Conservation (phyloP, 2,888 invertebrate species). For the Oscheius sp. region DNA sequence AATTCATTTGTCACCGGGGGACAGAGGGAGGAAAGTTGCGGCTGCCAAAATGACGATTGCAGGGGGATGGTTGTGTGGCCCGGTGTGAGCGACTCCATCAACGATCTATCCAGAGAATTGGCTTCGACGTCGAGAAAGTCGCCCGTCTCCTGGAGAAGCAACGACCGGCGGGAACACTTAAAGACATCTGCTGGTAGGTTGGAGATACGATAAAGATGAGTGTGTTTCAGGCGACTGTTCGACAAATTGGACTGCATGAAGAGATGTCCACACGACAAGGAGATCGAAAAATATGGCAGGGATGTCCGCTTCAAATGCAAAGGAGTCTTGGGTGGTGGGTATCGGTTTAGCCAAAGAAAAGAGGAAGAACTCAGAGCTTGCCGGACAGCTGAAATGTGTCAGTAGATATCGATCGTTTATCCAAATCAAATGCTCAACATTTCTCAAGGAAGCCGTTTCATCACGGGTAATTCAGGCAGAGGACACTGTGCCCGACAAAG, state of each 20-base stretch:
- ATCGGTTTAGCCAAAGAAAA: too few species aligned
- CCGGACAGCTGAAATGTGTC: slow-evolving; percentile 54
- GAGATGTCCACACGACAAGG: slow-evolving; percentile 44
- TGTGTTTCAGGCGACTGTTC: slow-evolving; percentile 40
- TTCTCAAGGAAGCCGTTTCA: slow-evolving; percentile 53
- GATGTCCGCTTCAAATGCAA: slow-evolving; percentile 49
- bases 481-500: slow-evolving; percentile 28
- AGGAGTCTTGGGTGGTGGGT: slow-evolving; percentile 44
- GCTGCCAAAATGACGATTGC: background rate
- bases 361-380: slow-evolving; percentile 48
- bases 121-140: slow-evolving; percentile 47
- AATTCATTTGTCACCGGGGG: slow-evolving; percentile 11
- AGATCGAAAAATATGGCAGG: slow-evolving; percentile 49
- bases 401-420: slow-evolving; percentile 58
- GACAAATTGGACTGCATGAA: slow-evolving; percentile 57
- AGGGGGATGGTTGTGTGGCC: slow-evolving; percentile 32
- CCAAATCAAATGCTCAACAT: slow-evolving; percentile 56
- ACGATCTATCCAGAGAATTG: slow-evolving; percentile 47
- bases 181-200: slow-evolving; percentile 49
- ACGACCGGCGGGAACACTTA: slow-evolving; percentile 49
- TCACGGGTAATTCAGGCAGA: slow-evolving; percentile 1
- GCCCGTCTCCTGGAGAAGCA: slow-evolving; percentile 48
- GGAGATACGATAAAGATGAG: slow-evolving; percentile 24
- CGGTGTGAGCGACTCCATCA: slow-evolving; percentile 51
- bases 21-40: background rate